Base-by-base conservation (phyloP, 2,797 vertebrate genomes). In the Gobio occitaniae region DNA sequence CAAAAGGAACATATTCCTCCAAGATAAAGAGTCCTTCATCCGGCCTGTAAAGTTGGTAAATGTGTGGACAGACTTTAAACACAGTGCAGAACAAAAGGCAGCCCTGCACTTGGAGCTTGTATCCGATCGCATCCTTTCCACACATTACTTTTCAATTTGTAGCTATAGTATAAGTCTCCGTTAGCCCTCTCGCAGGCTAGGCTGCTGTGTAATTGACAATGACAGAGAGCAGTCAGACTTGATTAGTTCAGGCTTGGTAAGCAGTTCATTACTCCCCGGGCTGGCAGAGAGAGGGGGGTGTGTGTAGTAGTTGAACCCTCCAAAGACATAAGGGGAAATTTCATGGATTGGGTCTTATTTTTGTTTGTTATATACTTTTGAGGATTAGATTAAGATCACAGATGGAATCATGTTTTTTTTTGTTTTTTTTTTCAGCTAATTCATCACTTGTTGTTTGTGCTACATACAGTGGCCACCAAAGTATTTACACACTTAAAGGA, bases 161-260 rank as follows among this genome's bases (percentile, higher is more conserved):
- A 89, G 87, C 89, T 86, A 90, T 92, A 91, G 89, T 88, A 86
- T 90, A 91, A 93, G 90, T 91, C 89, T 88, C 91, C 90, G 89
- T 89, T 91, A 91, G 88, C 80, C 80, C 84, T 87, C 91, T 91
- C 90, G 87, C 92, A 87, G 77, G 87, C 70, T 86, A 90, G 85
- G 86, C 89, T 88, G 90, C 90, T 91, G 92, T 92, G 92, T 95
- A 95, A 95, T 95, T 94, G 94, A 95, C 93, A 94, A 91, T 94
- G 95, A 95, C 95, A 95, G 92, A 93, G 92, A 94, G 92, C 93
- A 94, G 95, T 95, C 95, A 94, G 93, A 92, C 90, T 92, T 93
- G 94, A 95, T 95, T 95, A 95, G 94, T 94, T 94, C 91, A 93
- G 93, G 91, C 90, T 93, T 94, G 89, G 93, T 94, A 94, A 95